Evolutionary conservation across 1,140 invertebrate species (phyloP).

Genomic region (Zaprionus inermis): DNA sequence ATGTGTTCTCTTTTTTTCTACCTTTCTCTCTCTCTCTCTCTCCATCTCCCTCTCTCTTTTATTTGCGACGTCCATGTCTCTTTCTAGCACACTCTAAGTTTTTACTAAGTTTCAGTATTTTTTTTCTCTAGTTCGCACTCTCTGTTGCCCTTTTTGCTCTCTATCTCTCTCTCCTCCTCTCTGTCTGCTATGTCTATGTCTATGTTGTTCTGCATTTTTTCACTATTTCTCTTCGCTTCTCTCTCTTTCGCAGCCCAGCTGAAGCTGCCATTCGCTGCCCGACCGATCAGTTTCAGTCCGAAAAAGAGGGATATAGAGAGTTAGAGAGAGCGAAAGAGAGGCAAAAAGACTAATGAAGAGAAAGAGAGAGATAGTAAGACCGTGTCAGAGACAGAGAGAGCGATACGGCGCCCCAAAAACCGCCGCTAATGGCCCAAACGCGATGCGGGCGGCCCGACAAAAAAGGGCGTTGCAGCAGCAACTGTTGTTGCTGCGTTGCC

Average conservation of each 20-base stretch:
- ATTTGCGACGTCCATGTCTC: no score
- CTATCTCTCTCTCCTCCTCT: neutral
- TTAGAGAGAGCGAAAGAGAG: neutral
- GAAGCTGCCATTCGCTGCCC: no score
- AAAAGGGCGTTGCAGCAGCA: conserved; percentile 67
- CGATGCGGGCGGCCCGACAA: conserved; percentile 67
- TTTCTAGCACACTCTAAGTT: no score
- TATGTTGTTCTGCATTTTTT: no score
- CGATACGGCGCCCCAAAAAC: conserved; percentile 38
- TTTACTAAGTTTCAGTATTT: no score
- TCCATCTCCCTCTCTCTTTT: neutral
- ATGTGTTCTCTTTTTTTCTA: neutral
- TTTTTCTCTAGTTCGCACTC: neutral
- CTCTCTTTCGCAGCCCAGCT: neutral
- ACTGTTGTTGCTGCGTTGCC: conserved; percentile 9
- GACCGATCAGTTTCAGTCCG: neutral
- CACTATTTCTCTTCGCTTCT: neutral
- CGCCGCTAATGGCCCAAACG: conserved; percentile 38
- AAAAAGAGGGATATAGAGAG: conserved; percentile 1
- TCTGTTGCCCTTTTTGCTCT: neutral
- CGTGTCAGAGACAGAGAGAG: conserved; percentile 14
- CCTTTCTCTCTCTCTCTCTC: neutral
- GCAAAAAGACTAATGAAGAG: neutral
- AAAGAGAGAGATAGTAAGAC: neutral
- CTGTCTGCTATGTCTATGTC: no score